Base-by-base conservation (phyloP, 2,113 vertebrate species). In the Vanacampus margaritifer region DNA sequence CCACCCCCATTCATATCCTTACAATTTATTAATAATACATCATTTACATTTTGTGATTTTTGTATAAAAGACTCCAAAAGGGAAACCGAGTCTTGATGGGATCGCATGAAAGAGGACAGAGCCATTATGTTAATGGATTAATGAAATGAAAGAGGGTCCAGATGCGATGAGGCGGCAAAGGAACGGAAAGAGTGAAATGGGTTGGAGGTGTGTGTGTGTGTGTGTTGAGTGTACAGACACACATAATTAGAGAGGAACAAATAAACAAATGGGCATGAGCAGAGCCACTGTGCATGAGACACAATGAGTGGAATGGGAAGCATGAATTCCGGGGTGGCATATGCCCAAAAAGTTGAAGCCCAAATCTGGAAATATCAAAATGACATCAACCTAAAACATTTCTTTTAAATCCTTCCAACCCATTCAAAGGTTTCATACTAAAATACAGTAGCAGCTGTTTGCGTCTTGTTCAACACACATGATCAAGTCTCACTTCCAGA, bases 31-130 rank as follows among this genome's bases (percentile, higher is more conserved):
- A 89, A 88, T 89, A 91, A 89, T 90, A 90, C 89, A 88, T 89
- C 76, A 91, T 88, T 89, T 90, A 90, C 90, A 91, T 79, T 83
- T 88, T 86, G 88, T 80, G 24, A 28, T 60, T 89, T 89, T 89
- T 90, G 86, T 90, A 92, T 90, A 93, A 92, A 91, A 91, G 86
- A 92, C 91, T 91, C 89, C 84, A 81, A 85, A 84, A 89, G 79
- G 84, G 87, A 89, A 91, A 86, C 75, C 85, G 83, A 89, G 90
- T 90, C 88, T 84, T 87, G 87, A 84, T 83, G 76, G 81, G 75
- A 88, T 80, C 77, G 87, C 50, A 53, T 72, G 76, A 74, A 69
- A 78, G 73, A 87, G 77, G 78, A 79, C 53, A 82, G 21, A 72
- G 68, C 67, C 58, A 64, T 76, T 69, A 50, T 48, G 51, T 73